These are phyloP conservation scores for Carlito syrichta DNA, from an alignment of 2,113 vertebrate species.

Conservation along the genomic window DNA sequence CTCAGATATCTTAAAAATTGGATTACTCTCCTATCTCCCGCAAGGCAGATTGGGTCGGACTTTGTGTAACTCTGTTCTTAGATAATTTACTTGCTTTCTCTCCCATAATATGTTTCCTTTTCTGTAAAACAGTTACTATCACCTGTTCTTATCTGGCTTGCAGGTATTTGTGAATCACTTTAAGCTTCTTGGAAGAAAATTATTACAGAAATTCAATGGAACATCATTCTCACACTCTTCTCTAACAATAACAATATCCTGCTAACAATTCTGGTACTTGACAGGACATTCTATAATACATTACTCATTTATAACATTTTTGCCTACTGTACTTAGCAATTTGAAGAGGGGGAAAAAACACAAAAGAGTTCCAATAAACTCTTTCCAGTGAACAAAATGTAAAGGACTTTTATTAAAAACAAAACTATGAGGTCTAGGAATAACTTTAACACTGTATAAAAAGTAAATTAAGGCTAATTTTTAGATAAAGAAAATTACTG, in stretches of 20 bases:
- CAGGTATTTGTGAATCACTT: slow-evolving; percentile 2
- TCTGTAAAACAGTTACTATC: slow-evolving; percentile 13
- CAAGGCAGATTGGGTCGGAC: neutral
- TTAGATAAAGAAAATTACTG: slow-evolving; percentile 25
- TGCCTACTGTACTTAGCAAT: neutral
- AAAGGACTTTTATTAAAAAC: neutral
- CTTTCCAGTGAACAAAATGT: slow-evolving; percentile 25
- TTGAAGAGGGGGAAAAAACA: neutral
- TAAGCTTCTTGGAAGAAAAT: slow-evolving; percentile 29
- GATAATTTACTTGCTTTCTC: neutral
- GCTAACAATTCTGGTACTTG: neutral
- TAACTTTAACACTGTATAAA: slow-evolving; percentile 11
- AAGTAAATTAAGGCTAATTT: slow-evolving; percentile 20
- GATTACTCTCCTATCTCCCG: neutral
- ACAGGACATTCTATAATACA: neutral
- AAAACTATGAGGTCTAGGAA: slow-evolving; percentile 4
- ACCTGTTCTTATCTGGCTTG: neutral
- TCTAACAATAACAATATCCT: neutral
- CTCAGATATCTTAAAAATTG: neutral
- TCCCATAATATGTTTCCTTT: neutral
- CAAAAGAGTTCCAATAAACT: neutral
- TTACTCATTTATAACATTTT: slow-evolving; percentile 22
- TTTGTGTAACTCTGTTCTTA: neutral
- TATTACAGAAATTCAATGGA: neutral
- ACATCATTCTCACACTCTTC: neutral